phyloP scores from a whole-genome alignment of 2,888 invertebrate species.

The Epirrhoe alternata region DNA sequence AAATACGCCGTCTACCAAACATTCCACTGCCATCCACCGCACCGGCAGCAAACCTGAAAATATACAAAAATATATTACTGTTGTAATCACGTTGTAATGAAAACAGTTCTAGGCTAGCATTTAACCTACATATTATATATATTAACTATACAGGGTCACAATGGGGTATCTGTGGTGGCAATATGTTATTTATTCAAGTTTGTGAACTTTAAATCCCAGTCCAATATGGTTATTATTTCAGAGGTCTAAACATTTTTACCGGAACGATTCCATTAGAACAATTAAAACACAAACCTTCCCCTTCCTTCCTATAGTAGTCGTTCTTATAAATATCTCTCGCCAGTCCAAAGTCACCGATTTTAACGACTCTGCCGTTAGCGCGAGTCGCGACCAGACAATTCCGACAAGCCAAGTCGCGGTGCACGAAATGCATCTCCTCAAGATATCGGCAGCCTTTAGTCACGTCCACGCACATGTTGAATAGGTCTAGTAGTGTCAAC shows the following conservation, averaged over 20 bases:
- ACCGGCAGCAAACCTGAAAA: conserved; percentile 93
- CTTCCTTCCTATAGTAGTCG: conserved; percentile 98
- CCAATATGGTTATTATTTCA: not conserved
- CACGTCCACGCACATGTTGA: conserved; percentile 97
- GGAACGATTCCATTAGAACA: not conserved
- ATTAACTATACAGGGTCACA: too few relatives aligned
- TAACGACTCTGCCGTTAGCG: conserved; percentile 91
- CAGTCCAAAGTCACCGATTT: conserved; percentile 98
- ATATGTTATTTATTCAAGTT: not conserved
- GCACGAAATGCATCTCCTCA: conserved; percentile 98
- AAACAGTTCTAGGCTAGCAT: too few relatives aligned
- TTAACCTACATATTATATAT: too few relatives aligned
- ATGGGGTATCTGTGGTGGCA: too few relatives aligned
- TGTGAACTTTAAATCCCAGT: not conserved
- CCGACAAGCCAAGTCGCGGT: conserved; percentile 97
- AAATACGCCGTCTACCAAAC: conserved; percentile 97
- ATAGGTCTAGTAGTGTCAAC: conserved; percentile 92
- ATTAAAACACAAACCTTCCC: conserved; percentile 83
- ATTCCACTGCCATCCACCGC: conserved; percentile 99
- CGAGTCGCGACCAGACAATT: conserved; percentile 96
- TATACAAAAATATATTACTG: too few relatives aligned
- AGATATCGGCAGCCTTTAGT: conserved; percentile 97
- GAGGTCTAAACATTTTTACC: not conserved
- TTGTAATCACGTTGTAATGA: too few relatives aligned
- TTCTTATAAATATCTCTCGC: conserved; percentile 98